Percentiles rank a stretch among this genome's conserved stretches.
These are phyloP conservation scores for Phallusia fumigata DNA, from an alignment of 23 tunicate genomes.

Conservation along the genomic window DNA sequence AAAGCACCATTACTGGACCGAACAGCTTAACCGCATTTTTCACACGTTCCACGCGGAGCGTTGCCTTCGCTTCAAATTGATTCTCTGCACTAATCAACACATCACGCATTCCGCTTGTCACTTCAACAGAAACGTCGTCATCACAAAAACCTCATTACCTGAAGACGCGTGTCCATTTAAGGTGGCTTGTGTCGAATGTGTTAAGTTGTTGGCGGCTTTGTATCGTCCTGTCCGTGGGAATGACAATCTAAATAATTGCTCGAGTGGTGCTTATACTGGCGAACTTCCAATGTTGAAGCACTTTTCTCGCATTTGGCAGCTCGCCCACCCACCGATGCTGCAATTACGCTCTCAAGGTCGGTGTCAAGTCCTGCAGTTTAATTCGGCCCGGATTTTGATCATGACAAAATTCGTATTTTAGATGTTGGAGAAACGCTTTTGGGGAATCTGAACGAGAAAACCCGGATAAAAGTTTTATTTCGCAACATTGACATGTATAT, in stretches of 20 bases:
- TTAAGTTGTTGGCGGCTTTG: neutral
- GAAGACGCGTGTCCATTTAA: constrained; percentile 1
- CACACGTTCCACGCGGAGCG: neutral
- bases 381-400: no score
- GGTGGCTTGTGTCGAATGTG: neutral
- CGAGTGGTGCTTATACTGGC: neutral
- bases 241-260: neutral
- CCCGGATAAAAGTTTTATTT: no score
- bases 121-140: neutral
- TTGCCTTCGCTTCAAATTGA: neutral
- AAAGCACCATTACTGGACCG: no score
- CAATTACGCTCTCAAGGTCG: neutral
- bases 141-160: neutral
- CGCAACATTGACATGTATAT: no score
- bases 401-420: no score
- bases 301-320: constrained; percentile 6
- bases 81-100: neutral
- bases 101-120: neutral
- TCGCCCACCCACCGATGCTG: neutral
- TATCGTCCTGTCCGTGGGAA: neutral
- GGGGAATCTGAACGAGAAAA: no score
- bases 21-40: neutral
- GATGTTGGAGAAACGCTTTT: no score
- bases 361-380: neutral
- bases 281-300: neutral